phyloP scores from a whole-genome alignment of 2,113 vertebrate species.

The Emydura subglobosa region DNA sequence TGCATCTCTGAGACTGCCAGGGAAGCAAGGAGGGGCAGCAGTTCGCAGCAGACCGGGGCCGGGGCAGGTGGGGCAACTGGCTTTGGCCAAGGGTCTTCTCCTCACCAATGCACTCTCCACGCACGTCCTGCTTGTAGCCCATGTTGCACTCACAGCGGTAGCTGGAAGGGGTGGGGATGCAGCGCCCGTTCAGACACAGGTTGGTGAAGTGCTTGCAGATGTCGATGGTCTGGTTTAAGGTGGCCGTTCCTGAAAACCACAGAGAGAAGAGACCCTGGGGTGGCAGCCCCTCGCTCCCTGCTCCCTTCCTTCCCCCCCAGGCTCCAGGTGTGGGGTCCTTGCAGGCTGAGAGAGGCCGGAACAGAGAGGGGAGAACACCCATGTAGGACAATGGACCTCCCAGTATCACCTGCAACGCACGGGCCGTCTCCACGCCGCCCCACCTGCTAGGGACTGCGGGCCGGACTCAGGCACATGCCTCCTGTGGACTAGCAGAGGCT shows the following conservation, averaged over 20 bases:
- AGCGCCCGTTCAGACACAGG: conserved; percentile 95
- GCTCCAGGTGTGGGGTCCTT: not conserved
- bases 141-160: conserved; percentile 99
- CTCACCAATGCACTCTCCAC: conserved; percentile 94
- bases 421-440: not conserved
- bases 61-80: fast-evolving
- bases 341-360: not conserved
- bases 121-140: conserved; percentile 95
- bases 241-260: conserved; percentile 81
- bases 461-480: too few relatives aligned
- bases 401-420: not conserved
- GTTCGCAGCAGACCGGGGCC: not conserved
- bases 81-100: fast-evolving
- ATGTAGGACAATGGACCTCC: not conserved
- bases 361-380: not conserved
- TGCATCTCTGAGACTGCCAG: fast-evolving
- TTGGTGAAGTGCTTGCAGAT: conserved; percentile 96
- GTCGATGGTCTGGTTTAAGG: conserved; percentile 93
- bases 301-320: not conserved
- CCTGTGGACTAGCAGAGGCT: too few relatives aligned
- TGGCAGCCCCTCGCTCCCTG: too few relatives aligned
- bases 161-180: conserved; percentile 91
- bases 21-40: not conserved
- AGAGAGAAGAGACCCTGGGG: not conserved
- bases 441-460: not conserved